Evolutionary conservation across 2,888 invertebrate genomes (phyloP).

Genomic region (Podabrus alpinus): DNA sequence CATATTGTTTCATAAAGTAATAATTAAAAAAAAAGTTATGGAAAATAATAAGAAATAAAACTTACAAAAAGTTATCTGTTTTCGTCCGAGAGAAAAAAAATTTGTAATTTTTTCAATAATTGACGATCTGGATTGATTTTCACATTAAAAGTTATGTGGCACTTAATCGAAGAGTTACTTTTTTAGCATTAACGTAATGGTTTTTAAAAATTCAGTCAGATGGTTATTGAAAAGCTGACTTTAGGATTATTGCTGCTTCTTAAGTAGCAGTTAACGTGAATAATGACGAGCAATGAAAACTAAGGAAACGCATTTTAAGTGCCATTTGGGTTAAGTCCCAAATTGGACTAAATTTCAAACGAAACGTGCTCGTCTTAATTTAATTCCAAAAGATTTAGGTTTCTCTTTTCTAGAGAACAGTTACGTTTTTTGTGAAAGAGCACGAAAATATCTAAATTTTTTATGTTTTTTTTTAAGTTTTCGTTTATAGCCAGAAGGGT

Average conservation of each 20-base stretch:
- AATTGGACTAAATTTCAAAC: neutral
- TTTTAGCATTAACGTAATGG: neutral
- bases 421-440: neutral
- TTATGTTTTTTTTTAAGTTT: neutral
- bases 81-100: neutral
- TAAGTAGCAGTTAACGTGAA: neutral
- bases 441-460: neutral
- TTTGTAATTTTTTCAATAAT: neutral
- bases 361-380: neutral
- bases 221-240: neutral
- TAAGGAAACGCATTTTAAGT: neutral
- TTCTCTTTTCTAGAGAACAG: neutral
- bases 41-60: neutral
- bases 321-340: neutral
- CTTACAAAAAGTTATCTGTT: neutral
- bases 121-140: neutral
- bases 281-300: neutral
- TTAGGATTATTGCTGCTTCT: neutral
- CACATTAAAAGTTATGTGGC: neutral
- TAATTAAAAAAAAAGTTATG: too few relatives aligned
- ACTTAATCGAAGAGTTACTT: neutral
- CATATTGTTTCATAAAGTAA: too few relatives aligned
- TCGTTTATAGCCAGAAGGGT: neutral
- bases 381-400: neutral
- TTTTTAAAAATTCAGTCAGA: neutral